Conservation (phyloP, 1,140 invertebrate species). For the Brachionus rotundiformis region DNA sequence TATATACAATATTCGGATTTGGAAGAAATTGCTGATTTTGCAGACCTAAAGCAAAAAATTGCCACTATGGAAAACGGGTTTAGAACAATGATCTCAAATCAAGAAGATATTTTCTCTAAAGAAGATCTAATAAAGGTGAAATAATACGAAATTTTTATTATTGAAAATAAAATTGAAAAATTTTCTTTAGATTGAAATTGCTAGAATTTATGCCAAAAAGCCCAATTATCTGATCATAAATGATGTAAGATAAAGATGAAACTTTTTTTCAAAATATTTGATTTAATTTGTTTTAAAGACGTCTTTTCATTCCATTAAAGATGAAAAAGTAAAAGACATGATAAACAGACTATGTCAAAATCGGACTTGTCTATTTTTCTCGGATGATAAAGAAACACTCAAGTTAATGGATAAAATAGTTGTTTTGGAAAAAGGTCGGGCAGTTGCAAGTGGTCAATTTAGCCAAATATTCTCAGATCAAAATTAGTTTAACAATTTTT, state of each 20-base stretch:
- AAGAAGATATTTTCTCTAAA: background rate
- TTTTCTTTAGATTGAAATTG: slow-evolving; percentile 4
- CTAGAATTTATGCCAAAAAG: background rate
- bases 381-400: background rate
- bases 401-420: slow-evolving; percentile 24
- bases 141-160: no score
- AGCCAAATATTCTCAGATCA: background rate
- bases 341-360: background rate
- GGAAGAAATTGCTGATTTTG: background rate
- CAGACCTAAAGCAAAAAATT: background rate
- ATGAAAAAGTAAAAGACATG: background rate
- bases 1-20: background rate
- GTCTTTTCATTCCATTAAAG: background rate
- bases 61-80: background rate
- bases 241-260: slow-evolving; percentile 22
- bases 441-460: background rate
- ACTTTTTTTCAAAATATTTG: no score
- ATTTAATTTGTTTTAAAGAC: background rate
- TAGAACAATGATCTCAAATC: background rate
- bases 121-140: slow-evolving; percentile 13
- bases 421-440: background rate
- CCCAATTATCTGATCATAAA: background rate
- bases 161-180: background rate
- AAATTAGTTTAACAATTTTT: background rate
- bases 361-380: background rate